These are phyloP conservation scores for Nematostella vectensis DNA, from an alignment of 92 coral and sea anemone genomes.

Conservation along the genomic window DNA sequence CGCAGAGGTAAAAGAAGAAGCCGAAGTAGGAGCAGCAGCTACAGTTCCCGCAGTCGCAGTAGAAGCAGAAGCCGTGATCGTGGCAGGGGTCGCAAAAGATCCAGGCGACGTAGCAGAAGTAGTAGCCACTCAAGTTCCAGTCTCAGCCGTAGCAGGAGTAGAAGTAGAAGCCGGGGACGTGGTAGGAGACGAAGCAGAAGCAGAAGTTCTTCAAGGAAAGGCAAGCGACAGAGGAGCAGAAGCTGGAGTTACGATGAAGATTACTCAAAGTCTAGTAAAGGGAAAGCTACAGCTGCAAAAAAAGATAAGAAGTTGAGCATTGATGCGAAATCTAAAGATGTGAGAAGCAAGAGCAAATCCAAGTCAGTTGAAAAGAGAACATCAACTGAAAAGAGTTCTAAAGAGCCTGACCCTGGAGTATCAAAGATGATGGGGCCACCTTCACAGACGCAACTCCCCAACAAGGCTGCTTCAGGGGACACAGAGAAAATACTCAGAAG, in stretches of 20 bases:
- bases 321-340: neutral
- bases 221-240: constrained; percentile 12
- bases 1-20: constrained; percentile 19
- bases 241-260: constrained; percentile 36
- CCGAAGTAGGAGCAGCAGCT: constrained; percentile 9
- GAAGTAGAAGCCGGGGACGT: constrained; percentile 19
- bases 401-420: neutral
- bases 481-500: neutral
- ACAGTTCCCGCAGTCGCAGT: constrained; percentile 1
- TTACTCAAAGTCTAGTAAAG: constrained; percentile 11
- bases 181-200: constrained; percentile 12
- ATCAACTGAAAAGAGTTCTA: neutral
- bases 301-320: neutral
- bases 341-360: neutral
- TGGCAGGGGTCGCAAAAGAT: constrained; percentile 9
- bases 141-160: constrained; percentile 43
- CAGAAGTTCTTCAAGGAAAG: constrained; percentile 10
- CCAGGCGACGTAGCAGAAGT: constrained; percentile 43
- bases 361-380: neutral
- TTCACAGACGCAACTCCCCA: neutral
- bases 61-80: constrained; percentile 6
- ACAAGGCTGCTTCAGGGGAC: neutral
- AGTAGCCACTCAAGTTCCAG: constrained; percentile 55
- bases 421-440: neutral
- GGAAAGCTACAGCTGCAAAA: constrained; percentile 2